These are phyloP conservation scores for Pyrrhia umbra DNA, from an alignment of 2,888 invertebrate species.

Conservation along the genomic window DNA sequence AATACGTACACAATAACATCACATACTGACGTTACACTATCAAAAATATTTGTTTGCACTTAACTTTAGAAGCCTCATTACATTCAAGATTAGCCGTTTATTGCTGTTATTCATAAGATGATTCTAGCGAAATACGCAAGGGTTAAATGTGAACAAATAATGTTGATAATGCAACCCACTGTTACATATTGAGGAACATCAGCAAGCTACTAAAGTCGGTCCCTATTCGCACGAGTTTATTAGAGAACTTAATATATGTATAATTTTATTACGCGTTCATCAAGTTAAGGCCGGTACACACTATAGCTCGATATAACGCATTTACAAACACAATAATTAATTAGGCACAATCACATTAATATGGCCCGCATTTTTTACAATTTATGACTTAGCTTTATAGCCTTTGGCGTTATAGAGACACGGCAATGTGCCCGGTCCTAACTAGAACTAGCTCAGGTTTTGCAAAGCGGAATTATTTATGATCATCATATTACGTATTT, in stretches of 20 bases:
- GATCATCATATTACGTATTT: slow-evolving; percentile 44
- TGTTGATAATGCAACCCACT: slow-evolving; percentile 33
- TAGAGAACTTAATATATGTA: not conserved
- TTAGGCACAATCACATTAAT: slow-evolving; percentile 42
- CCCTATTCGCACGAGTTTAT: slow-evolving; percentile 8
- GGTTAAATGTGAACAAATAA: slow-evolving; percentile 48
- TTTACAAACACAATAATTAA: slow-evolving; percentile 41
- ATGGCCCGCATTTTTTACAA: slow-evolving; percentile 48
- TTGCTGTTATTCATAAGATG: not conserved
- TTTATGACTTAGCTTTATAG: slow-evolving; percentile 60
- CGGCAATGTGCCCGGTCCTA: slow-evolving; percentile 51
- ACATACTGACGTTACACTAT: slow-evolving; percentile 46
- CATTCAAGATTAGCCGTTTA: slow-evolving; percentile 11
- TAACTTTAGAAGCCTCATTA: slow-evolving; percentile 47
- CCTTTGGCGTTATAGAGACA: slow-evolving; percentile 61
- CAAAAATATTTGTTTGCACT: slow-evolving; percentile 60
- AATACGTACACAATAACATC: slow-evolving; percentile 53
- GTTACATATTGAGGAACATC: slow-evolving; percentile 37
- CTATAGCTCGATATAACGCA: slow-evolving; percentile 55
- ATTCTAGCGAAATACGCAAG: not conserved
- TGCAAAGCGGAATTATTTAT: slow-evolving; percentile 28
- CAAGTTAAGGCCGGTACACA: slow-evolving; percentile 57
- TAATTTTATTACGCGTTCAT: slow-evolving; percentile 11
- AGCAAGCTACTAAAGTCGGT: slow-evolving; percentile 24
- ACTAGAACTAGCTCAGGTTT: slow-evolving; percentile 33